These are phyloP conservation scores for Drosophila nigricruria DNA, from an alignment of 2,888 invertebrate species.

Conservation along the genomic window DNA sequence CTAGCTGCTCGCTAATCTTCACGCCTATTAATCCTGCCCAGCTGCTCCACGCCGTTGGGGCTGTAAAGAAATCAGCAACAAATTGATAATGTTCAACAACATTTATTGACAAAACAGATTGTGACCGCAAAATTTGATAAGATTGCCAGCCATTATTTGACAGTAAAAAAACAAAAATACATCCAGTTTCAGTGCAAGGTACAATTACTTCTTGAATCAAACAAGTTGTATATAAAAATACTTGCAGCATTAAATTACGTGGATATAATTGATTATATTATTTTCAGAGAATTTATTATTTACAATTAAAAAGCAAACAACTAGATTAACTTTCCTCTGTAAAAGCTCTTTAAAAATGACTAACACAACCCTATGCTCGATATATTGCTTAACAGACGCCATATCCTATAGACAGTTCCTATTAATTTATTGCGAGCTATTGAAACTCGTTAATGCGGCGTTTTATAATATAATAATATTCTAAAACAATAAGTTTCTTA, in stretches of 20 bases:
- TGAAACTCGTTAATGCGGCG: too few species aligned
- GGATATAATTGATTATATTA: not conserved
- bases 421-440: too few species aligned
- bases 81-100: conserved; percentile 7
- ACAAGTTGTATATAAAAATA: not conserved
- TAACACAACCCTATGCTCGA: too few species aligned
- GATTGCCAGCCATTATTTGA: conserved; percentile 18
- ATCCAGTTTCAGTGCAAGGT: not conserved
- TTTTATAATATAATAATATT: too few species aligned
- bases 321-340: too few species aligned
- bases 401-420: too few species aligned
- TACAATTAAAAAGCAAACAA: too few species aligned
- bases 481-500: not conserved
- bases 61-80: conserved; percentile 10
- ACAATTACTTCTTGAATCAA: not conserved
- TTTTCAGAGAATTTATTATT: not conserved
- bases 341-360: too few species aligned
- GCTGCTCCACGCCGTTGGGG: conserved; percentile 19
- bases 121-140: conserved; percentile 31
- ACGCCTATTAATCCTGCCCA: conserved; percentile 38
- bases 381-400: too few species aligned
- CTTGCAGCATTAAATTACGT: not conserved
- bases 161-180: not conserved
- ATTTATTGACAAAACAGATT: conserved; percentile 21
- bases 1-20: conserved; percentile 40